Conservation (phyloP, 2,888 invertebrate species). For the Odontocolon sp. region DNA sequence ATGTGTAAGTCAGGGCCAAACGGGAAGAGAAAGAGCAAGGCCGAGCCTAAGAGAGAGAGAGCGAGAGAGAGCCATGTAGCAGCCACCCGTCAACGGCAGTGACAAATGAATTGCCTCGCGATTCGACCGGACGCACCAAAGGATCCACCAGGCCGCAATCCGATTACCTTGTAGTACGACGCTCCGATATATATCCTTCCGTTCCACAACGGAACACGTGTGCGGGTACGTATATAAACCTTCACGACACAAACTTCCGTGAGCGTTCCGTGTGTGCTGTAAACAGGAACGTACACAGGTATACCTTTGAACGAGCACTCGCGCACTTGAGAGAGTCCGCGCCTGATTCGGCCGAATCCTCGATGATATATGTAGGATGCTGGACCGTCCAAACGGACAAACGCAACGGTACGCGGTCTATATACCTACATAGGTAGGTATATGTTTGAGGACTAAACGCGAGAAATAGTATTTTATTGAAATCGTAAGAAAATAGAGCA, state of each 20-base stretch:
- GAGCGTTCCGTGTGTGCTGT: not conserved
- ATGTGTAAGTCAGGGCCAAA: not conserved
- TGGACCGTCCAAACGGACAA: not conserved
- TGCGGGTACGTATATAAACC: slow-evolving; percentile 41
- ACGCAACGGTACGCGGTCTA: not conserved
- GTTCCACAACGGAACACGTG: too few relatives aligned
- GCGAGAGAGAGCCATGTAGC: slow-evolving; percentile 9
- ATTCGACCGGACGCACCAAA: slow-evolving; percentile 53
- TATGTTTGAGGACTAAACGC: too few relatives aligned
- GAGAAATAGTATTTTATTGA: too few relatives aligned
- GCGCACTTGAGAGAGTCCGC: not conserved
- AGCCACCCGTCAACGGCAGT: slow-evolving; percentile 44
- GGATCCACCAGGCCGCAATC: slow-evolving; percentile 55
- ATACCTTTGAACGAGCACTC: slow-evolving; percentile 18
- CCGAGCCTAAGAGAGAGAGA: slow-evolving; percentile 17
- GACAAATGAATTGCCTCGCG: slow-evolving; percentile 61
- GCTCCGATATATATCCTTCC: slow-evolving; percentile 40
- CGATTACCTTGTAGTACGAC: slow-evolving; percentile 55
- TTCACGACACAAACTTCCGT: not conserved
- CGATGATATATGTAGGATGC: not conserved
- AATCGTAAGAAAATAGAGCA: too few relatives aligned
- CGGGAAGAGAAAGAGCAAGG: slow-evolving; percentile 9
- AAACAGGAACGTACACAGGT: slow-evolving; percentile 21
- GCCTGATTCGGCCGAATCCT: not conserved
- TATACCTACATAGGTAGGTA: not conserved